Percentiles rank a stretch among this genome's conserved stretches.
These are phyloP conservation scores for Boleophthalmus pectinirostris DNA, from an alignment of 2,113 vertebrate genomes.

Conservation along the genomic window DNA sequence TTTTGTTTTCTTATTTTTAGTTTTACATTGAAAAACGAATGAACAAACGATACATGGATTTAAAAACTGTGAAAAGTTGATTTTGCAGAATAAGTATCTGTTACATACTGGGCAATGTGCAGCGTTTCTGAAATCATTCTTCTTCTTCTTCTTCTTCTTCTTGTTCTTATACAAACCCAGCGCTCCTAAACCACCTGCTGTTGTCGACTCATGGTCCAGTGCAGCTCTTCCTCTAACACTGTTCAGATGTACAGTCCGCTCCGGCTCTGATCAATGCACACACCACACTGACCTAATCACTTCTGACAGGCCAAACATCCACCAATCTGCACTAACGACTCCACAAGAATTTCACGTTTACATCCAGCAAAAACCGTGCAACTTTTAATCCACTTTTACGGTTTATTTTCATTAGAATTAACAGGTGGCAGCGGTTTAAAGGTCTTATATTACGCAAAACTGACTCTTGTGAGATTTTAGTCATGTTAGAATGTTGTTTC, in stretches of 20 bases:
- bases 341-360: constrained; percentile 55
- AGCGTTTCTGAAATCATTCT: too few species aligned
- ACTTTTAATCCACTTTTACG: neutral
- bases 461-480: too few species aligned
- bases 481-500: too few species aligned
- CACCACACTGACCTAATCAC: constrained; percentile 60
- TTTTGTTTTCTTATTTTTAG: too few species aligned
- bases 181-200: constrained; percentile 44
- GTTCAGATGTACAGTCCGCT: constrained; percentile 23
- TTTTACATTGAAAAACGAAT: too few species aligned
- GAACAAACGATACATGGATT: too few species aligned
- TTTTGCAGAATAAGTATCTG: too few species aligned
- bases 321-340: constrained; percentile 41
- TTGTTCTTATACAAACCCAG: constrained; percentile 7
- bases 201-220: constrained; percentile 11
- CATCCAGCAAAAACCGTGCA: neutral
- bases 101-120: neutral
- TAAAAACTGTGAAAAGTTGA: too few species aligned
- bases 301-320: constrained; percentile 66
- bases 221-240: constrained; percentile 35
- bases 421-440: too few species aligned
- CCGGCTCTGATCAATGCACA: constrained; percentile 55
- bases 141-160: neutral
- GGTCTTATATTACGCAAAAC: too few species aligned
- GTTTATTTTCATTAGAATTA: constrained; percentile 16